Conservation (phyloP, 1,140 invertebrate species). For the Calosoma granatense region DNA sequence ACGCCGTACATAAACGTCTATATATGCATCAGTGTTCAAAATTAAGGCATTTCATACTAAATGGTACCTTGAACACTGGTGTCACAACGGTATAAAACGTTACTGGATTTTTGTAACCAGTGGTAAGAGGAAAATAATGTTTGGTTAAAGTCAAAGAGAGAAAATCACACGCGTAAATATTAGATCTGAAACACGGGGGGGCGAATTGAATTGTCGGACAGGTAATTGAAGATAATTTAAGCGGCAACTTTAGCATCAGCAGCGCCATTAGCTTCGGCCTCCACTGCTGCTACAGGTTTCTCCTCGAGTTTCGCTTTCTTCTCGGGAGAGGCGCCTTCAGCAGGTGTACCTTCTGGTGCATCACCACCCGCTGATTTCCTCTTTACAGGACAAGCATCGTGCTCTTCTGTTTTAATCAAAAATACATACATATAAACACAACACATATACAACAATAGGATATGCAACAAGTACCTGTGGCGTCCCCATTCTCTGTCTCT, state of each 20-base stretch:
- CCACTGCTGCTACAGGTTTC: constrained; percentile 41
- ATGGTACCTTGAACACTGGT: too few relatives aligned
- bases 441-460: neutral
- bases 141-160: too few relatives aligned
- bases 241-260: constrained; percentile 50
- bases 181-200: too few relatives aligned
- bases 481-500: constrained; percentile 19
- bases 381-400: constrained; percentile 42
- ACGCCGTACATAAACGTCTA: too few relatives aligned
- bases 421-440: neutral
- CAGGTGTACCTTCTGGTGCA: constrained; percentile 37
- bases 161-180: too few relatives aligned
- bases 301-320: constrained; percentile 63
- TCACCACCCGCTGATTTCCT: constrained; percentile 56
- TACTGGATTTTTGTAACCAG: too few relatives aligned
- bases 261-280: constrained; percentile 36
- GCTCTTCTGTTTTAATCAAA: constrained; percentile 10
- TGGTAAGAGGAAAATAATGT: too few relatives aligned
- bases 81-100: too few relatives aligned
- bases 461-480: neutral
- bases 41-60: too few relatives aligned
- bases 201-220: too few relatives aligned
- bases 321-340: constrained; percentile 51
- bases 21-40: too few relatives aligned
- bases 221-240: constrained; percentile 39